A percentile compares a stretch with the other conserved stretches of the same genome.
These are phyloP conservation scores for Crenuchus spilurus DNA, from an alignment of 2,797 vertebrate species.

Conservation along the genomic window DNA sequence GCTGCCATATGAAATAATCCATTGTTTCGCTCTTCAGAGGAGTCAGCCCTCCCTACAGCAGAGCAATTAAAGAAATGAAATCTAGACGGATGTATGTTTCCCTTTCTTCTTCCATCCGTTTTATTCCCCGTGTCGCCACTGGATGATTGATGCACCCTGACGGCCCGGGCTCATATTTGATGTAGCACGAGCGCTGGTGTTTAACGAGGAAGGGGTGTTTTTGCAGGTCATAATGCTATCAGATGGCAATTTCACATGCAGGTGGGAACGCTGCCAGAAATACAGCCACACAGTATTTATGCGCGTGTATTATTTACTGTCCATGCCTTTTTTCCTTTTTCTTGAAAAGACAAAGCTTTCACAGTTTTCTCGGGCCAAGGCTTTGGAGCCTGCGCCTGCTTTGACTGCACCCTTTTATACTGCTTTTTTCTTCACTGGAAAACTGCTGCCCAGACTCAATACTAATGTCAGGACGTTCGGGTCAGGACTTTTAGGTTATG, in stretches of 20 bases:
- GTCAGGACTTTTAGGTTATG: slow-evolving; percentile 1
- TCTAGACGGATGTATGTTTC: slow-evolving; percentile 58
- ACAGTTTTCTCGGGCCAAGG: slow-evolving; percentile 26
- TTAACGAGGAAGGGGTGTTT: slow-evolving; percentile 50
- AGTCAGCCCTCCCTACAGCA: slow-evolving; percentile 46
- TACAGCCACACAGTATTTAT: slow-evolving; percentile 22
- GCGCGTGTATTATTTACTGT: slow-evolving; percentile 39
- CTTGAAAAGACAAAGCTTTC: slow-evolving; percentile 38
- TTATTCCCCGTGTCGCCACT: slow-evolving; percentile 48
- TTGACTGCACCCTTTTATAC: slow-evolving; percentile 12
- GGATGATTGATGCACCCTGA: slow-evolving; percentile 57
- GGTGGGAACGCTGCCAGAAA: slow-evolving; percentile 22
- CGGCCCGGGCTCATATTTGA: slow-evolving; percentile 50
- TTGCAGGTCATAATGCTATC: slow-evolving; percentile 44
- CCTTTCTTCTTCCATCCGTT: slow-evolving; percentile 55
- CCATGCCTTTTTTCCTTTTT: slow-evolving; percentile 26
- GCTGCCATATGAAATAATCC: slow-evolving; percentile 62
- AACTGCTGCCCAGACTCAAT: not conserved
- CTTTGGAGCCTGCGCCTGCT: slow-evolving; percentile 1
- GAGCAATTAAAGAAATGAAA: slow-evolving; percentile 60
- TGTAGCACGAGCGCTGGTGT: slow-evolving; percentile 49
- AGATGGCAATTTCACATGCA: slow-evolving; percentile 52
- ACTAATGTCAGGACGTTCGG: not conserved
- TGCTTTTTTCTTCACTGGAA: slow-evolving; percentile 8
- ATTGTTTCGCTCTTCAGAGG: slow-evolving; percentile 57